Evolutionary conservation across 2,113 vertebrate species (phyloP).

Genomic region (Caracal caracal): DNA sequence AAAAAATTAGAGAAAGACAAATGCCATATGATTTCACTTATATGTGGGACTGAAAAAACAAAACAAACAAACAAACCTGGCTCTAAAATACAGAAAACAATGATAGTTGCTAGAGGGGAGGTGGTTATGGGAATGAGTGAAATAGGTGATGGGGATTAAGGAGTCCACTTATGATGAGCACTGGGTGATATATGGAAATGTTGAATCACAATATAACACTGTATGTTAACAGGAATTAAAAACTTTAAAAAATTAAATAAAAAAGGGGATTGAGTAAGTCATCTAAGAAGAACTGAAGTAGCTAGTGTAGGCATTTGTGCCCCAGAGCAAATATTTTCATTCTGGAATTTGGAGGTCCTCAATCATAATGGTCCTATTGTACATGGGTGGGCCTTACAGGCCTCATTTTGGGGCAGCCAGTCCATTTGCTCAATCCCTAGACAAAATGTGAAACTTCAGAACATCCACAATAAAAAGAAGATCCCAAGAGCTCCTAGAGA

Average conservation of each 20-base stretch:
- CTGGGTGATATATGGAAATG: not conserved
- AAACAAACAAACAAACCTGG: not conserved
- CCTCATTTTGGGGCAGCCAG: not conserved
- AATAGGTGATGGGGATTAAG: not conserved
- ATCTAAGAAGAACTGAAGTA: not conserved
- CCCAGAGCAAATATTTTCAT: not conserved
- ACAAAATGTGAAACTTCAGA: slow-evolving; percentile 21
- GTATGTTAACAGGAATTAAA: not conserved
- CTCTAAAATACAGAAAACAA: not conserved
- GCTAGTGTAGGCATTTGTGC: not conserved
- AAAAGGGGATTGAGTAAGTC: not conserved
- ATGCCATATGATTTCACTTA: not conserved
- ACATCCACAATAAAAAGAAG: slow-evolving; percentile 19
- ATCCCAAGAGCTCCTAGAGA: not conserved
- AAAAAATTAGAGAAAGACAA: not conserved
- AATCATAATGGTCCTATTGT: not conserved
- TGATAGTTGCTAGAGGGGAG: not conserved
- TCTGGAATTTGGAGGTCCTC: not conserved
- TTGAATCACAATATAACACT: not conserved
- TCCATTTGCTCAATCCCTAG: slow-evolving; percentile 18
- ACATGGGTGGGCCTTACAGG: not conserved
- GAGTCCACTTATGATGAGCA: not conserved
- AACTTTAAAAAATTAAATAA: not conserved
- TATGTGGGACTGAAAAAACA: not conserved
- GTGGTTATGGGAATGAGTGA: not conserved